Evolutionary conservation across 2,113 vertebrate species (phyloP).

Genomic region (Morphnarchus princeps): DNA sequence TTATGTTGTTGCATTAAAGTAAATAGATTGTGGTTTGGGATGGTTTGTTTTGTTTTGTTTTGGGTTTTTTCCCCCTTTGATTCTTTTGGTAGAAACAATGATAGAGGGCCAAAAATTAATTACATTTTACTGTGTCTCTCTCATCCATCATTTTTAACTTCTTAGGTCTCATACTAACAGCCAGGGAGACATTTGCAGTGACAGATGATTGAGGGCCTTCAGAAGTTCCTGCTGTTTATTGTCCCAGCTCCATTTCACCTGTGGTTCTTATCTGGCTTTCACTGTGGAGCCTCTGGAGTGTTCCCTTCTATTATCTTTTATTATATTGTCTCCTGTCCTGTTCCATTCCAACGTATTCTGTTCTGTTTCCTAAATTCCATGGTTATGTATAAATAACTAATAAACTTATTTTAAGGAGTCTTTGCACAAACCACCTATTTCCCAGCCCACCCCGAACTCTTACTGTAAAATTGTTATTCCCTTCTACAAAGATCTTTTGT

Average conservation of each 20-base stretch:
- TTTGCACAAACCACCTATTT: not conserved
- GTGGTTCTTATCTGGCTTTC: not conserved
- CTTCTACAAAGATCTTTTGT: not conserved
- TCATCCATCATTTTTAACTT: not conserved
- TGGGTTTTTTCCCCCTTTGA: not conserved
- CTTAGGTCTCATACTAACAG: not conserved
- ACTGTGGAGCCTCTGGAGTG: not conserved
- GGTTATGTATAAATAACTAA: not conserved
- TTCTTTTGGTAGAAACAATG: not conserved
- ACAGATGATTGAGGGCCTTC: not conserved
- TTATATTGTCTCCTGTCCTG: not conserved
- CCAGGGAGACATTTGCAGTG: not conserved
- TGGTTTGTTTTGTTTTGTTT: not conserved
- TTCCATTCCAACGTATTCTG: not conserved
- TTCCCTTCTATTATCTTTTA: not conserved
- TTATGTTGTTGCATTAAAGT: not conserved
- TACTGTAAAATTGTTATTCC: not conserved
- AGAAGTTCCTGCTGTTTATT: not conserved
- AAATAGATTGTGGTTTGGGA: not conserved
- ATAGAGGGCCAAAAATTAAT: not conserved
- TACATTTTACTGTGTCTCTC: not conserved
- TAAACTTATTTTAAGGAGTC: not conserved
- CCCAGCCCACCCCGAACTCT: not conserved
- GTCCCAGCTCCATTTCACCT: not conserved
- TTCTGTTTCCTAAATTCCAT: not conserved